Conservation (phyloP, 2,113 vertebrate genomes). For the Chascanopsetta lugubris region DNA sequence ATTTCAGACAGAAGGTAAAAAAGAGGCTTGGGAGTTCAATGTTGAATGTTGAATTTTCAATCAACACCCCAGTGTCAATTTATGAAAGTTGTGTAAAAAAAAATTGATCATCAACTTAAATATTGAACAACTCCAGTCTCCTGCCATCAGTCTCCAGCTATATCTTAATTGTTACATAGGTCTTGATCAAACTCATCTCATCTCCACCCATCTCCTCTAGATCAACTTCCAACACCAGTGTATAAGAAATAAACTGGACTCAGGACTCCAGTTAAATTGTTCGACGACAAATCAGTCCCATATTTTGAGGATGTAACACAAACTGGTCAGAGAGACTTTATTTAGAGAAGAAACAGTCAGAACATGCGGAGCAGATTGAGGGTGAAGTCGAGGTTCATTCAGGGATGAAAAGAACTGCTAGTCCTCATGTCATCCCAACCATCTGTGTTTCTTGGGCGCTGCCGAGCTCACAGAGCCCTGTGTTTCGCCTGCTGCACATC, state of each 20-base stretch:
- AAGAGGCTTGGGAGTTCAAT: no score
- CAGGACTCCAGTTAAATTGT: neutral
- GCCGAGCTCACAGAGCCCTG: constrained; percentile 28
- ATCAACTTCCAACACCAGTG: no score
- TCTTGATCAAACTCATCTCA: no score
- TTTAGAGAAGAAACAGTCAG: neutral
- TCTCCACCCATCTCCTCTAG: no score
- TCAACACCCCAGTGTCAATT: no score
- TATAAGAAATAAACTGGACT: neutral
- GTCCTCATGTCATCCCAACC: constrained; percentile 53
- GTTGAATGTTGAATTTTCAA: no score
- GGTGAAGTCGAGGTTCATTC: constrained; percentile 26
- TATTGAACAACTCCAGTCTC: no score
- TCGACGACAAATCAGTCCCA: neutral
- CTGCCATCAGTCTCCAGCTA: no score
- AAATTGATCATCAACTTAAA: no score
- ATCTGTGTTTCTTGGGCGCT: constrained; percentile 40
- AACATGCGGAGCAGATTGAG: constrained; percentile 17
- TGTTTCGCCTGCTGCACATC: constrained; percentile 25
- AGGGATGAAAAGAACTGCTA: constrained; percentile 39
- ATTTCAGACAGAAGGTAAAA: no score
- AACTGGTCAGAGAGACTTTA: neutral
- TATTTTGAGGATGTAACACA: neutral
- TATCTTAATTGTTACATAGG: no score
- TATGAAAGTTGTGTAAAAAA: no score